phyloP scores from a whole-genome alignment of 2,113 vertebrate genomes.

The Trinectes maculatus region DNA sequence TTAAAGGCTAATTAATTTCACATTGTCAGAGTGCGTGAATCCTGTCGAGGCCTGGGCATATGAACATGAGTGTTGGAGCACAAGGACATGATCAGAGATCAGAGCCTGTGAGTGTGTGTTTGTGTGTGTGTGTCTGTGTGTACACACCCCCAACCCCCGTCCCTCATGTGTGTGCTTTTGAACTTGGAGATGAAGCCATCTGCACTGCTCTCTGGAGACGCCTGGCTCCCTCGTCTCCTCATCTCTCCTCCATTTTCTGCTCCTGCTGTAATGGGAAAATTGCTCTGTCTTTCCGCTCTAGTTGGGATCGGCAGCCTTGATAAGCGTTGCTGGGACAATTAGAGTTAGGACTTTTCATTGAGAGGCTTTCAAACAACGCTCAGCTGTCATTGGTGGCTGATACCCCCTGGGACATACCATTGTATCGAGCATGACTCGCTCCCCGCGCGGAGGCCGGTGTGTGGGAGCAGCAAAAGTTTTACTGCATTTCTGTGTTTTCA shows the following conservation, averaged over 20 bases:
- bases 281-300: constrained; percentile 80
- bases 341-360: constrained; percentile 70
- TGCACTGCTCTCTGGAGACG: constrained; percentile 74
- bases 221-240: constrained; percentile 57
- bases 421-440: constrained; percentile 34
- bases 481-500: constrained; percentile 26
- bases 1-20: constrained; percentile 71
- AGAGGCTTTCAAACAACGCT: constrained; percentile 68
- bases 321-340: constrained; percentile 80
- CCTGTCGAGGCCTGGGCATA: constrained; percentile 8
- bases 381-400: constrained; percentile 64
- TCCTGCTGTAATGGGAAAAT: constrained; percentile 77
- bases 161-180: constrained; percentile 75
- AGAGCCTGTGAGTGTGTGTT: constrained; percentile 30
- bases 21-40: constrained; percentile 45
- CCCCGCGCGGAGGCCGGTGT: too few species aligned
- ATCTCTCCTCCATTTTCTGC: constrained; percentile 71
- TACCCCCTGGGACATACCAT: constrained; percentile 33
- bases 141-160: constrained; percentile 33
- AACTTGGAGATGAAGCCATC: constrained; percentile 79
- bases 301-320: constrained; percentile 79
- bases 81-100: constrained; percentile 33
- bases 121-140: not conserved
- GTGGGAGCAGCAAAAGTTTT: constrained; percentile 23
- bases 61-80: constrained; percentile 18